These are phyloP conservation scores for Drosophila biarmipes DNA, from an alignment of 1,140 invertebrate species.

Conservation along the genomic window DNA sequence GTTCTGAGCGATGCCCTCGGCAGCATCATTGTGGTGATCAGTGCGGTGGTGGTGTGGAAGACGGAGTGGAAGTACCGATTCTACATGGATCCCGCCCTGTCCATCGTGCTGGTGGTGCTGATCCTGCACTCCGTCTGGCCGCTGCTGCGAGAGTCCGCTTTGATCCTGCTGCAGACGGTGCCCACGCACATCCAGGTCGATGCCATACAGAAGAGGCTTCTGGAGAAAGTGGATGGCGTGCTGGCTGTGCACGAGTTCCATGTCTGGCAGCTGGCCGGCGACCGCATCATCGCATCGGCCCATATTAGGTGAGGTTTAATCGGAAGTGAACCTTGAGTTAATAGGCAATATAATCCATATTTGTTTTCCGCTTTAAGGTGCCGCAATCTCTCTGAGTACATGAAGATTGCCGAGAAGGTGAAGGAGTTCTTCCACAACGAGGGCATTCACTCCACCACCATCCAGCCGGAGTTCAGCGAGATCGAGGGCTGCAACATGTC, in stretches of 20 bases:
- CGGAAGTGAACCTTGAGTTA: too few species aligned
- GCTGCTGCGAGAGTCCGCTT: constrained; percentile 92
- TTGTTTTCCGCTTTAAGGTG: constrained; percentile 86
- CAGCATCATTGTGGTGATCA: constrained; percentile 98
- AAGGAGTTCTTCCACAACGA: constrained; percentile 98
- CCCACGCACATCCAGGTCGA: constrained; percentile 97
- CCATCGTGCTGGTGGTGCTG: constrained; percentile 91
- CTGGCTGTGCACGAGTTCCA: constrained; percentile 97
- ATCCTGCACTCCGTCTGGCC: constrained; percentile 95
- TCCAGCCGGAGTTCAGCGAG: constrained; percentile 97
- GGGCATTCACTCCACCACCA: constrained; percentile 92
- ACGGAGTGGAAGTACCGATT: constrained; percentile 92
- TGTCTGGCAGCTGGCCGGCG: constrained; percentile 96
- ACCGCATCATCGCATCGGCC: constrained; percentile 96
- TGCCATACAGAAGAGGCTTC: constrained; percentile 92
- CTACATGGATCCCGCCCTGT: constrained; percentile 97
- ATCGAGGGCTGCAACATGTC: constrained; percentile 85
- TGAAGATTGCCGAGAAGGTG: constrained; percentile 96
- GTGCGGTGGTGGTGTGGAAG: constrained; percentile 94
- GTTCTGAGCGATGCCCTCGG: constrained; percentile 97
- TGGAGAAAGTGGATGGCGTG: constrained; percentile 95
- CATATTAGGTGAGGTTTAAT: constrained; percentile 90
- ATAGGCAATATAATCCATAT: background rate
- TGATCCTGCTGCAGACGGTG: constrained; percentile 96
- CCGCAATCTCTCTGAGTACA: constrained; percentile 94